Conservation (phyloP, 2,113 vertebrate species). For the Apodemus speciosus region DNA sequence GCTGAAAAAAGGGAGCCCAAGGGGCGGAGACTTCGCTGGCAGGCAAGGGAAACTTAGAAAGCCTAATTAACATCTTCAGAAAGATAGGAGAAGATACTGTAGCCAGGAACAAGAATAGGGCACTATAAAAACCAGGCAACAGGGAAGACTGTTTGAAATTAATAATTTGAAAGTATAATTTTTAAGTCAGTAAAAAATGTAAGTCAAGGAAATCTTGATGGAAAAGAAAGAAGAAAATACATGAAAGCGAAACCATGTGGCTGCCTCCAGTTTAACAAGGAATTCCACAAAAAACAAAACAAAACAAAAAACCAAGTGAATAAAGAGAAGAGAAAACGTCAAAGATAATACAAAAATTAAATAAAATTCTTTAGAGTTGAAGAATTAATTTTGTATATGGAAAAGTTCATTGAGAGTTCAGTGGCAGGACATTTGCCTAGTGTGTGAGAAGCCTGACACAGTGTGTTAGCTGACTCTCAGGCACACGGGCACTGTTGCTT, state of each 20-base stretch:
- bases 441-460: neutral
- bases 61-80: neutral
- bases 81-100: neutral
- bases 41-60: neutral
- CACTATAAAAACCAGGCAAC: neutral
- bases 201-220: constrained; percentile 40
- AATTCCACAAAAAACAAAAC: neutral
- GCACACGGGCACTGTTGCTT: no score
- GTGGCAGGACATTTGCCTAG: neutral
- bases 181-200: constrained; percentile 29
- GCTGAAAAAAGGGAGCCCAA: neutral
- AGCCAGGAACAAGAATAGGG: neutral
- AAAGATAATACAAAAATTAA: constrained; percentile 9
- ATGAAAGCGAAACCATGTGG: neutral
- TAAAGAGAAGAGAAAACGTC: neutral
- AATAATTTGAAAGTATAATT: constrained; percentile 34
- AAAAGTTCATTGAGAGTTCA: neutral
- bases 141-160: constrained; percentile 14
- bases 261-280: neutral
- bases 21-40: neutral
- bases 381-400: neutral
- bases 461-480: no score
- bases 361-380: neutral
- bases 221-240: constrained; percentile 12
- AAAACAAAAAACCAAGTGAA: constrained; percentile 40